Evolutionary conservation across 2,888 invertebrate genomes (phyloP).

Genomic region (Zeuzera pyrina): DNA sequence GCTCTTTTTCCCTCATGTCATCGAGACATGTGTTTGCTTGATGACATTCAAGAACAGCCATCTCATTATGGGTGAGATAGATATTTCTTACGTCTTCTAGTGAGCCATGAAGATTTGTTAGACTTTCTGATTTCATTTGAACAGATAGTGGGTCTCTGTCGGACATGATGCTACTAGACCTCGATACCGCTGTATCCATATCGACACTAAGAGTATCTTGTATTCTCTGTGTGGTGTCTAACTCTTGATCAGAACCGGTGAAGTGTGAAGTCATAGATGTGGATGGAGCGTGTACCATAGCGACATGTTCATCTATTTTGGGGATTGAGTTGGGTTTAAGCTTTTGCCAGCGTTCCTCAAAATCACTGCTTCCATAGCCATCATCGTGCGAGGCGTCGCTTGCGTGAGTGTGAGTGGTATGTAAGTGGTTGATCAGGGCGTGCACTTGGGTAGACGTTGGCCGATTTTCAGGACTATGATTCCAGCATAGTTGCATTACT

Average conservation of each 20-base stretch:
- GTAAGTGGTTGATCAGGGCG: conserved; percentile 56
- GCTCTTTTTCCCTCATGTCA: conserved; percentile 38
- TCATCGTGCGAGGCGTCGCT: conserved; percentile 25
- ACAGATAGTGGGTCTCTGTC: conserved; percentile 51
- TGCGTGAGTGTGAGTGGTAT: conserved; percentile 36
- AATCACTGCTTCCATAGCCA: conserved; percentile 59
- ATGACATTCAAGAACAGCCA: conserved; percentile 49
- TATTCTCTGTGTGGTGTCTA: conserved; percentile 31
- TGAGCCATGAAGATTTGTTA: conserved; percentile 80
- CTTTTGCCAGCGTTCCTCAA: conserved; percentile 82
- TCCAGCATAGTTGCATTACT: conserved; percentile 83
- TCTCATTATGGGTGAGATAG: conserved; percentile 60
- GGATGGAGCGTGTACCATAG: conserved; percentile 55
- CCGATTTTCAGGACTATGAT: conserved; percentile 33
- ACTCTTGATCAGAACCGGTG: conserved; percentile 43
- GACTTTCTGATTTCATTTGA: conserved; percentile 66
- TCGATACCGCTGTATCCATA: conserved; percentile 49
- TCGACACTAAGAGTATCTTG: conserved; percentile 47
- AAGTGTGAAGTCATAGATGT: conserved; percentile 43
- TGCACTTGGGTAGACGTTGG: conserved; percentile 49
- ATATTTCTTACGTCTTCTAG: conserved; percentile 73
- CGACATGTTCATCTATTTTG: conserved; percentile 69
- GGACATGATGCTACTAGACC: conserved; percentile 59
- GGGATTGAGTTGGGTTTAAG: conserved; percentile 78
- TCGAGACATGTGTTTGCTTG: conserved; percentile 51